Evolutionary conservation across 2,888 invertebrate species (phyloP).

Genomic region (Tolmerus cingulatus): DNA sequence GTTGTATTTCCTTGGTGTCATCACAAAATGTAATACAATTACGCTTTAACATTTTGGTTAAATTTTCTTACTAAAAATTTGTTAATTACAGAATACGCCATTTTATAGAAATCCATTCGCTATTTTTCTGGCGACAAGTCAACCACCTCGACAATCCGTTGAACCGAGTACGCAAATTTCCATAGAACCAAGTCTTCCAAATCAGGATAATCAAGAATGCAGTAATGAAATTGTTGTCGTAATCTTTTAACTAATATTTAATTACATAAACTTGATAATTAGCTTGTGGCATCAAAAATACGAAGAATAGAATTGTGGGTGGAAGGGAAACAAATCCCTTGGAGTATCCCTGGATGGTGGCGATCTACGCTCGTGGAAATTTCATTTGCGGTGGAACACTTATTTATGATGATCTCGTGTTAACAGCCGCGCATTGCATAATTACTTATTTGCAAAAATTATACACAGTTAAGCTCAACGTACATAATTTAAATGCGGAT

Average conservation of each 20-base stretch:
- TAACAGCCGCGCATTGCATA: slow-evolving; percentile 25
- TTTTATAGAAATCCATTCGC: background rate
- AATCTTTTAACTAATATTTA: background rate
- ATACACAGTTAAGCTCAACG: background rate
- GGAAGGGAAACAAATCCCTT: background rate
- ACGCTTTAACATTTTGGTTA: background rate
- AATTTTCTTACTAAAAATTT: background rate
- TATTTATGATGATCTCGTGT: background rate
- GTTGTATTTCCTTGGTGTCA: background rate
- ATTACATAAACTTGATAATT: background rate
- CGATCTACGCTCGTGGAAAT: background rate
- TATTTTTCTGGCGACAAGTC: background rate
- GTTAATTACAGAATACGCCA: background rate
- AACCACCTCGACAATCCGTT: background rate
- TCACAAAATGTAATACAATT: background rate
- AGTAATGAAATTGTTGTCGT: background rate
- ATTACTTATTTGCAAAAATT: background rate
- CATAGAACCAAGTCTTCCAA: background rate
- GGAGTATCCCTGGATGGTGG: slow-evolving; percentile 19
- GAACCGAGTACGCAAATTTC: background rate
- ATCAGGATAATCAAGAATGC: background rate
- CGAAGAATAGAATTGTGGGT: slow-evolving; percentile 1
- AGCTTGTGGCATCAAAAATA: slow-evolving; percentile 26
- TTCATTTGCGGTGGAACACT: slow-evolving; percentile 5
- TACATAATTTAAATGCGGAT: background rate